Evolutionary conservation across 2,797 vertebrate genomes (phyloP), one percentile per base, ranked within the genome.

Genomic region (Diglossa cyanea): DNA sequence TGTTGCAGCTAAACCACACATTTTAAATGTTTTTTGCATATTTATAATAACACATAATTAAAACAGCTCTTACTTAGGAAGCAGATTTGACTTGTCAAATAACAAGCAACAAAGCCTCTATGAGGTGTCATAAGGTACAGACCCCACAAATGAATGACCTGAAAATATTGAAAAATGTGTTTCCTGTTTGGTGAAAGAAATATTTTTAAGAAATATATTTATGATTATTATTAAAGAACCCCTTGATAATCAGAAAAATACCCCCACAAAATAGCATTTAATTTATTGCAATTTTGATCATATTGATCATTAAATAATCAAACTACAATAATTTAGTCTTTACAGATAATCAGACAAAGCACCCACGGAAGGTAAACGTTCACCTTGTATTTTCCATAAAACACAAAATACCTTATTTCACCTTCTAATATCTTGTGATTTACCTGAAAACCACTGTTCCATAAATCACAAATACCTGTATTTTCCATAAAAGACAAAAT

Each of bases 201-300:
- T 17, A 25, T 28, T 60, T 54, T 66, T 68, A 17, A 45, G 40
- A 68, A 42, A 8, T 0, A 0, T 25, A 17, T 55, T 84, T 45
- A 75, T 1, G 12, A 60, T 67, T 75, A 33, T 60, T 89, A 40
- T 6, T 61, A 42, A 68, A 33, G 11, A 77, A 60, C 4, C 1
- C 5, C 28, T 80, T 23, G 26, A 45, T 40, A 73, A 77, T 39
- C 17, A 73, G 9, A 50, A 42, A 66, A 47, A 58, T 37, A 5
- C 0, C 1, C 24, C 33, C 0, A 2, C 2, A 24, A 61, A 57
- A 83, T 6, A 24, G 6, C 4, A 33, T 31, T 40, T 33, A 33
- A 30, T 61, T 48, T 30, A 8, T 35, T 84, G 44, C 9, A 15
- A 50, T 74, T 72, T 65, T 7, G 6, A 20, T 90, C 6, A 23